Base-by-base conservation (phyloP, 2,113 vertebrate species). In the Phrynocephalus versicolor region DNA sequence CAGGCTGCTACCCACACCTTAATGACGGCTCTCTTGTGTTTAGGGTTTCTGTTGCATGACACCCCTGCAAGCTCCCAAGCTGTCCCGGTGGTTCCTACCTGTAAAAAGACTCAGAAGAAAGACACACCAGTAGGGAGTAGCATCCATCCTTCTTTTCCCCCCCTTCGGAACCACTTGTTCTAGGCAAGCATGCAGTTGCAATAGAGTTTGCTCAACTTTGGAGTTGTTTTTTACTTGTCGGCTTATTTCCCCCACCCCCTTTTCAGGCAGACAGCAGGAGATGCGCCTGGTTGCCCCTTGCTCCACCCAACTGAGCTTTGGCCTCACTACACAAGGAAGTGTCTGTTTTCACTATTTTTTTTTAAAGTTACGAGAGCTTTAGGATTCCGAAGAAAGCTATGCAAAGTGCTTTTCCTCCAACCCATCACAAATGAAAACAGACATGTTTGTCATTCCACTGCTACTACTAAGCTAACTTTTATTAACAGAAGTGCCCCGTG, bases 221-320 rank as follows among this genome's bases (percentile, higher is more conserved):
- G n/a, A 15, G 39, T 80, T 78, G 51, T 87, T 69, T 77, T n/a
- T 85, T 19, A 35, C 71, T 45, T 0, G 12, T 19, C 30, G 1
- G 67, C 58, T 21, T 16, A 9, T 76, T 16, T 21, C 10, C 8
- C 13, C 33, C 60, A 16, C 21, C n/a, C 69, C 71, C 35, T 58
- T 55, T 84, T 33, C 33, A 19, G 25, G 51, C 65, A 78, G 3
- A 57, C 51, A 58, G 15, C 62, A 84, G 87, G 87, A 84, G 87
- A 88, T 85, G 77, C 37, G 78, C 82, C 71, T 55, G 1, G 25
- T 3, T 71, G 78, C 83, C 21, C 39, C 13, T 33, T 5, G 60
- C 64, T 69, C 51, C 35, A 58, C 75, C 75, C 76, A 69, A 16
- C 35, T 77, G 35, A 85, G 64, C 19, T 57, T 82, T 82, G 58